A percentile compares a stretch with the other conserved stretches of the same genome.
Evolutionary conservation across 2,888 invertebrate genomes (phyloP).

Genomic region (Drosophila macrospina): DNA sequence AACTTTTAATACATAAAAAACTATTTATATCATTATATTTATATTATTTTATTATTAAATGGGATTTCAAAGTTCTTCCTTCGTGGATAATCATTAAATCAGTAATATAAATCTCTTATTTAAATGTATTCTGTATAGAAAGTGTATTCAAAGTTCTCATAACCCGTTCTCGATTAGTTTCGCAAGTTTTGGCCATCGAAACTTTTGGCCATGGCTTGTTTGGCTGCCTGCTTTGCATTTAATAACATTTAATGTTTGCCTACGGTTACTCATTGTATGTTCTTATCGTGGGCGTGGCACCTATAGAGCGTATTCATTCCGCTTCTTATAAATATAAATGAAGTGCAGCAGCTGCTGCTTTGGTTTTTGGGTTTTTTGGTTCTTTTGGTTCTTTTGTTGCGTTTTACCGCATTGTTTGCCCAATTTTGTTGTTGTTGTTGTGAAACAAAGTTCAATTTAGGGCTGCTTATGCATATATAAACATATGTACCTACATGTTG

Average conservation of each 20-base stretch:
- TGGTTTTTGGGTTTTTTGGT: too few relatives aligned
- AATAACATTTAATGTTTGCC: constrained; percentile 75
- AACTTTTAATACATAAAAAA: too few relatives aligned
- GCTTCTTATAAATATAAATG: constrained; percentile 73
- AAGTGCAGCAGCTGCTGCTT: constrained; percentile 49
- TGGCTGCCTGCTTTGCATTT: constrained; percentile 69
- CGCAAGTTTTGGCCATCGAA: constrained; percentile 53
- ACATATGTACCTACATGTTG: constrained; percentile 14
- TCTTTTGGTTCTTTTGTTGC: constrained; percentile 57
- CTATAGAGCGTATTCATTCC: constrained; percentile 6
- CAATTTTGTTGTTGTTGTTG: too few relatives aligned
- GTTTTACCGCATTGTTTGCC: constrained; percentile 74
- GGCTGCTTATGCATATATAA: constrained; percentile 34
- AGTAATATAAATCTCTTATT: too few relatives aligned
- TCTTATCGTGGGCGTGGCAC: constrained; percentile 13
- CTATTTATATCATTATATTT: too few relatives aligned
- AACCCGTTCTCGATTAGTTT: not conserved
- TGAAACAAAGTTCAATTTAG: constrained; percentile 7
- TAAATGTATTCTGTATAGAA: not conserved
- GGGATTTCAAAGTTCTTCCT: too few relatives aligned
- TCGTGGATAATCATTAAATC: too few relatives aligned
- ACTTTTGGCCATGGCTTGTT: constrained; percentile 66
- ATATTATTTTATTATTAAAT: too few relatives aligned
- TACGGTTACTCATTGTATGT: constrained; percentile 57
- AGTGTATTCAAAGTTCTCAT: not conserved